These are phyloP conservation scores for Caloenas nicobarica DNA, from an alignment of 2,113 vertebrate species.

Conservation along the genomic window DNA sequence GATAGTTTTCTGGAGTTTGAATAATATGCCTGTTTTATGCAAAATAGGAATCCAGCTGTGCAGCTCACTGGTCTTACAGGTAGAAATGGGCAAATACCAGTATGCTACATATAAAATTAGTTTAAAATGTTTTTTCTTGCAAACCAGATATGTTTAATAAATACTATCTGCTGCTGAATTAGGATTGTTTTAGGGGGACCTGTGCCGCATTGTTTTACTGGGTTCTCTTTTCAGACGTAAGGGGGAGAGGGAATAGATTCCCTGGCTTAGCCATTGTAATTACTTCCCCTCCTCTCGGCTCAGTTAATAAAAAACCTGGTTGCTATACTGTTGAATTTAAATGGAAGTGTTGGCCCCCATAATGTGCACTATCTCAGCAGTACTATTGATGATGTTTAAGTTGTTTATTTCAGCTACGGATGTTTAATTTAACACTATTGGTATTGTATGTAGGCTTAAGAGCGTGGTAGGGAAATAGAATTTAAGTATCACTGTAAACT, in stretches of 20 bases:
- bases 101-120: not conserved
- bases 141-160: slow-evolving; percentile 6
- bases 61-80: not conserved
- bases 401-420: not conserved
- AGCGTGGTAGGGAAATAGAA: slow-evolving; percentile 1
- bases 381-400: not conserved
- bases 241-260: not conserved
- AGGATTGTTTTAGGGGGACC: not conserved
- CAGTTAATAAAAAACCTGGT: not conserved
- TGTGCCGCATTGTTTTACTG: not conserved
- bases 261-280: not conserved
- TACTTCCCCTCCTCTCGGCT: not conserved
- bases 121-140: not conserved
- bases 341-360: not conserved
- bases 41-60: not conserved
- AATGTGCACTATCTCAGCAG: not conserved
- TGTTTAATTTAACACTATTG: not conserved
- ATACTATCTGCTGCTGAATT: not conserved
- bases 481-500: slow-evolving; percentile 14
- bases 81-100: not conserved
- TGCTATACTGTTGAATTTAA: not conserved
- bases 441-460: not conserved
- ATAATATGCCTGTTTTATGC: not conserved
- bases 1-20: slow-evolving; percentile 42
- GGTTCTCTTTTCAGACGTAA: not conserved